Percentiles rank a stretch among this genome's conserved stretches.
Evolutionary conservation across 1,140 invertebrate genomes (phyloP).

Genomic region (Nixonia krombeini): DNA sequence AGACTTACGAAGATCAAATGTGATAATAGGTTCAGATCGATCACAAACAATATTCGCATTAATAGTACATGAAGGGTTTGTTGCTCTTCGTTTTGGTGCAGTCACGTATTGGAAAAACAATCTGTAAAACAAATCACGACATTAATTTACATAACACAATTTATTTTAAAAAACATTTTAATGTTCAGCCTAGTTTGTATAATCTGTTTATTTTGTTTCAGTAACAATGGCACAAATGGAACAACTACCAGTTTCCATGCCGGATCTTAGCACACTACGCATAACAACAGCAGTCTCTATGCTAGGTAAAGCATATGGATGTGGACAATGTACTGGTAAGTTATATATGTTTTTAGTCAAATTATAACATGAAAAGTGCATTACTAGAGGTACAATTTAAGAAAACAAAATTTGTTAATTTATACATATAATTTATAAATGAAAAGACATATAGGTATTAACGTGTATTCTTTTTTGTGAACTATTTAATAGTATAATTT

Average conservation of each 20-base stretch:
- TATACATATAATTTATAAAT: too few relatives aligned
- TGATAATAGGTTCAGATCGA: constrained; percentile 80
- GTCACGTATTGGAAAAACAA: constrained; percentile 81
- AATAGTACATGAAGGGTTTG: constrained; percentile 81
- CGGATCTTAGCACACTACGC: constrained; percentile 72
- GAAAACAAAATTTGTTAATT: too few relatives aligned
- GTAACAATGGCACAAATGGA: constrained; percentile 65
- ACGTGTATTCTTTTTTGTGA: too few relatives aligned
- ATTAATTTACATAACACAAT: background rate
- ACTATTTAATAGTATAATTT: too few relatives aligned
- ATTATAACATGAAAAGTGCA: background rate
- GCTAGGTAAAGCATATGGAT: constrained; percentile 75
- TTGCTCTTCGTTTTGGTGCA: constrained; percentile 75
- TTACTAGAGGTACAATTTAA: too few relatives aligned
- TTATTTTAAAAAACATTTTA: constrained; percentile 5
- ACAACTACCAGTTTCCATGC: constrained; percentile 71
- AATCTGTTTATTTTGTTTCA: constrained; percentile 36
- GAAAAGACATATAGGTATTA: too few relatives aligned
- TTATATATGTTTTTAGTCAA: constrained; percentile 8
- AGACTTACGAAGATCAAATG: constrained; percentile 73
- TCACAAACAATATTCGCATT: constrained; percentile 87
- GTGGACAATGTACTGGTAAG: constrained; percentile 72
- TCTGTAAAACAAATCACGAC: constrained; percentile 65
- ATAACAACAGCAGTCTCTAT: constrained; percentile 74
- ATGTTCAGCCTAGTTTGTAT: background rate